Base-by-base conservation (phyloP, 2,113 vertebrate genomes). In the Cygnus atratus region DNA sequence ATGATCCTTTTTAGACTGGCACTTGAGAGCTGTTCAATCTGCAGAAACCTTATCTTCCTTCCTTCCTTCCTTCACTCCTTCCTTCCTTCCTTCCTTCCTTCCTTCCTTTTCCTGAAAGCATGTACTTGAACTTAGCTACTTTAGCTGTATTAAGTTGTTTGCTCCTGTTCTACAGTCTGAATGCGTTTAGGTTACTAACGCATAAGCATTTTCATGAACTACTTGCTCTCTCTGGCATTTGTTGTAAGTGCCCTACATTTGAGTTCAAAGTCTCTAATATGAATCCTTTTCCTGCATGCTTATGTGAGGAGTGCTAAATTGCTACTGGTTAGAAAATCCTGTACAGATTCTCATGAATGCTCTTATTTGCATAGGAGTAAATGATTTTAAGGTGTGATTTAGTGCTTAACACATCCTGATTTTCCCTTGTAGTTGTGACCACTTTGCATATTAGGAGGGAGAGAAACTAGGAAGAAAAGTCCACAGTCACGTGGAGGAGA, bases 401-500 rank as follows among this genome's bases (percentile, higher is more conserved):
- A 39, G 3, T 80, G 5, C 66, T 76, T 66, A 52, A 52, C 78
- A 29, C 12, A 70, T 94, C 41, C 79, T 84, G 19, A 54, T 76
- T 81, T 88, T 92, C 26, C 3, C 39, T 88, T 13, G 37, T 6
- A 67, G 19, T 72, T 55, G 62, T 76, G 39, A 62, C 28, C 20
- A 73, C 72, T 46, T 44, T 54, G 62, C 39, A 3, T 33, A 26
- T 39, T 24, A 80, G 63, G 37, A 79, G 22, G 65, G 90, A 67
- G 50, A 84, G 17, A 83, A 76, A 76, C 46, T 9, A 61, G 37
- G 58, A 85, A 67, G 50, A 78, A 93, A 83, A 92, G 22, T 54
- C 14, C 75, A 91, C 81, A 92, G 21, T 54, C 14, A 55, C 13
- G 3, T 31, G 9, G 18, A 62, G 20, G 4, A 4, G 14, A 59